phyloP scores from a whole-genome alignment of 2,888 invertebrate species.

The Drosophila paucipuncta region DNA sequence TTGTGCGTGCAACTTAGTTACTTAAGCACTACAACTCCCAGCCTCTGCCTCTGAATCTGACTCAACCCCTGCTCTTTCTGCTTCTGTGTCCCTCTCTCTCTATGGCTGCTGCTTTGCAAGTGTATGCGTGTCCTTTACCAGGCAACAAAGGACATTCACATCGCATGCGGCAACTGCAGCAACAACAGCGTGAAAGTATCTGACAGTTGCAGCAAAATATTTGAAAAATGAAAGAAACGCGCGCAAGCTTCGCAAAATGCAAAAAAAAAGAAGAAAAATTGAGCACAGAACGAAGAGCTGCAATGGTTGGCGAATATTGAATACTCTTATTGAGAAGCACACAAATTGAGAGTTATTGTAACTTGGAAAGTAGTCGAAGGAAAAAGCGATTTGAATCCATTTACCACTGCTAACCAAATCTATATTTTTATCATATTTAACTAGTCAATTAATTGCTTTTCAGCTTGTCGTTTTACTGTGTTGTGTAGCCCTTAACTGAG shows the following conservation, averaged over 20 bases:
- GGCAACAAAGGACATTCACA: constrained; percentile 80
- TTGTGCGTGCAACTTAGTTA: constrained; percentile 66
- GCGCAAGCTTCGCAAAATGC: constrained; percentile 33
- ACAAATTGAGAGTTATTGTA: background rate
- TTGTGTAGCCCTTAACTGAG: background rate
- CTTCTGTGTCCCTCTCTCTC: background rate
- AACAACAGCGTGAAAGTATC: constrained; percentile 52
- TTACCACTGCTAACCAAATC: background rate
- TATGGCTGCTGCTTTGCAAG: constrained; percentile 7
- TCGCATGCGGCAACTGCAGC: constrained; percentile 52
- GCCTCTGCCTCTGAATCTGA: background rate
- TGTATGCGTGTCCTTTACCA: constrained; percentile 67
- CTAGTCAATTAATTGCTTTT: background rate
- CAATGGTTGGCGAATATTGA: background rate
- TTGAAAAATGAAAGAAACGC: constrained; percentile 74
- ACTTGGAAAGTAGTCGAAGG: background rate
- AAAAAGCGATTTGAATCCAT: background rate
- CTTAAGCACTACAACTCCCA: constrained; percentile 29
- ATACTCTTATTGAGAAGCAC: constrained; percentile 7
- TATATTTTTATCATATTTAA: background rate
- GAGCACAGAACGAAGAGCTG: background rate
- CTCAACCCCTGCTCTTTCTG: background rate
- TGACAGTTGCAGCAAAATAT: constrained; percentile 78
- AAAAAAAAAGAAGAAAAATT: constrained; percentile 8
- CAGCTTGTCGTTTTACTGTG: background rate